Base-by-base conservation (phyloP, 2,113 vertebrate species). In the Cyanoliseus patagonus region DNA sequence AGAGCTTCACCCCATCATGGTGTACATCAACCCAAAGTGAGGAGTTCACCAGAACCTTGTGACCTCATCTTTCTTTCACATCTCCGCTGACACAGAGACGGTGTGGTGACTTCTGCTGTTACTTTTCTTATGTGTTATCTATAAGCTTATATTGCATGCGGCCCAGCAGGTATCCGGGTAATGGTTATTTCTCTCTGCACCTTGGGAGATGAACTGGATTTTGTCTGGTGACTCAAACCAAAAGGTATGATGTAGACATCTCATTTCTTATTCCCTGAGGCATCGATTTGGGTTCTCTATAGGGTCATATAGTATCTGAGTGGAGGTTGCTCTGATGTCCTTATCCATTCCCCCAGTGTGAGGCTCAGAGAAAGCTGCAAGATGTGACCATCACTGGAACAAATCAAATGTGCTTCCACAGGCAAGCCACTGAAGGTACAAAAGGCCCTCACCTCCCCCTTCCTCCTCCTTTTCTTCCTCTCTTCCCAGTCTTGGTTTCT, bases 281-380 rank as follows among this genome's bases (percentile, higher is more conserved):
- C 62, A 97, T 88, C 0, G 19, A 87, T 92, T 94, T 91, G 90
- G 77, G 49, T 89, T 82, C 94, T 96, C 78, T 94, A 33, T 62
- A 39, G 76, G 64, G 41, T 87, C 86, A 81, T 8, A 35, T 35
- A 59, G 22, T 52, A 72, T 94, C 83, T 91, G 28, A 92, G 47
- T 42, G 44, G 62, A 91, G 69, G 41, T 91, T 88, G n/a, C 80
- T 93, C 39, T 76, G 57, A 66, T 66, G 79, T 82, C 66, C 57
- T 96, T 76, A 79, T 42, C 63, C 44, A 68, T 94, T 94, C 44
- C 18, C 23, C 3, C 22, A 31, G 37, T 5, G 78, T 82, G 42
- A 94, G 69, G 72, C 64, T 69, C 13, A 3, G 73, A 61, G 62
- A 86, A 92, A 95, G 78, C 57, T 73, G 69, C 70, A 93, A 82